Conservation (phyloP, 2,888 invertebrate species). For the Noctua comes region DNA sequence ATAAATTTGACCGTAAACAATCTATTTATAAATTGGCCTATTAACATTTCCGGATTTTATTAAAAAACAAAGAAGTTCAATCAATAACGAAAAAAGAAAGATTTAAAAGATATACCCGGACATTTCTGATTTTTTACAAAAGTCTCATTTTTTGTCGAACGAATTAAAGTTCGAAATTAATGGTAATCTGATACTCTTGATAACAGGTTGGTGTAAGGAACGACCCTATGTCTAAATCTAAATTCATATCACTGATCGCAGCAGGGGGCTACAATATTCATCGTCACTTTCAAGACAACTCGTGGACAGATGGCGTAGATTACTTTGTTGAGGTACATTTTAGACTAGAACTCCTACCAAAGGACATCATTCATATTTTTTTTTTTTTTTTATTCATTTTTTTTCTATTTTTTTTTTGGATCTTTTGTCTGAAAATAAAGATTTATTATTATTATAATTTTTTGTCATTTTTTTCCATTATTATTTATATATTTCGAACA, state of each 20-base stretch:
- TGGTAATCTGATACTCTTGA: not conserved
- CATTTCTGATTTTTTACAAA: not conserved
- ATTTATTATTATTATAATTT: too few species aligned
- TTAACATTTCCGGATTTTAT: not conserved
- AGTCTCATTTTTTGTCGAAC: not conserved
- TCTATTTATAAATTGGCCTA: too few species aligned
- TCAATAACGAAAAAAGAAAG: not conserved
- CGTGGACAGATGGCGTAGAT: constrained; percentile 97
- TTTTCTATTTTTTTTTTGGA: too few species aligned
- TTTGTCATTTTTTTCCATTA: too few species aligned
- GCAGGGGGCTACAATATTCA: constrained; percentile 95
- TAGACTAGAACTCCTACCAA: not conserved
- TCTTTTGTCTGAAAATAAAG: too few species aligned
- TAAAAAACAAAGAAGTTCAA: not conserved
- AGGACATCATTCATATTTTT: not conserved
- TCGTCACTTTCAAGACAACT: constrained; percentile 97
- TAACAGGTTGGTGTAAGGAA: constrained; percentile 79
- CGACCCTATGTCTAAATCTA: constrained; percentile 91
- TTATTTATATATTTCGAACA: too few species aligned
- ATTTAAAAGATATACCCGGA: not conserved
- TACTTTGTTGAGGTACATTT: constrained; percentile 86
- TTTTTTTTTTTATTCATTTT: too few species aligned
- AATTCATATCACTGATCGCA: constrained; percentile 93
- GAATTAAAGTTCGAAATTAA: not conserved
- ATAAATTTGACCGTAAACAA: too few species aligned